Percentiles rank a stretch among this genome's conserved stretches.
Evolutionary conservation across 1,140 invertebrate species (phyloP).

Genomic region (Bombus affinis): DNA sequence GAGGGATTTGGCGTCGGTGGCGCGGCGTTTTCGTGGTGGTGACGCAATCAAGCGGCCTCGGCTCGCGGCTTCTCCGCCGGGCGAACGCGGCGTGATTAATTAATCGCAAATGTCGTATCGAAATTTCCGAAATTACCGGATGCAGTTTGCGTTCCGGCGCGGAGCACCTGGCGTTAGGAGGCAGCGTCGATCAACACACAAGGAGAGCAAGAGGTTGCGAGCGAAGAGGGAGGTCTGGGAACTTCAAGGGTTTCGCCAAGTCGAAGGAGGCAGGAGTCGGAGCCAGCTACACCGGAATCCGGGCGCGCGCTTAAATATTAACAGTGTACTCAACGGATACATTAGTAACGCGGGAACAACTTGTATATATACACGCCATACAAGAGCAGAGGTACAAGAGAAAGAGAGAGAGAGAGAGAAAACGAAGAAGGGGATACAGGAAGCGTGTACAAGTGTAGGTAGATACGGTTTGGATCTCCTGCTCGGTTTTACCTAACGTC

Average conservation of each 20-base stretch:
- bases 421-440: background rate
- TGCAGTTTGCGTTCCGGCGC: conserved; percentile 59
- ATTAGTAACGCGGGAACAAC: conserved; percentile 71
- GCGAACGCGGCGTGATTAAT: conserved; percentile 57
- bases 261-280: conserved; percentile 42
- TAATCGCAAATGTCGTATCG: conserved; percentile 65
- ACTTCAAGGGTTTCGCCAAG: conserved; percentile 64
- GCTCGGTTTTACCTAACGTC: conserved; percentile 60
- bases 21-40: background rate
- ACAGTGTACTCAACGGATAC: conserved; percentile 73
- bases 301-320: conserved; percentile 70
- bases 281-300: conserved; percentile 48
- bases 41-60: conserved; percentile 14
- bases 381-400: too few species aligned
- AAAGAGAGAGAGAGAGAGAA: background rate
- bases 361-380: conserved; percentile 55
- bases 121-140: conserved; percentile 64
- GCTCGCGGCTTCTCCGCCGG: background rate
- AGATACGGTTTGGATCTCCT: background rate
- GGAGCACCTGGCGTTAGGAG: conserved; percentile 55
- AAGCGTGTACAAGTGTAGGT: background rate
- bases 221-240: background rate
- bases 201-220: background rate
- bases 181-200: conserved; percentile 59
- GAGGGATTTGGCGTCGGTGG: too few species aligned